Conservation (phyloP, 2,797 vertebrate species). For the Trichosurus vulpecula region DNA sequence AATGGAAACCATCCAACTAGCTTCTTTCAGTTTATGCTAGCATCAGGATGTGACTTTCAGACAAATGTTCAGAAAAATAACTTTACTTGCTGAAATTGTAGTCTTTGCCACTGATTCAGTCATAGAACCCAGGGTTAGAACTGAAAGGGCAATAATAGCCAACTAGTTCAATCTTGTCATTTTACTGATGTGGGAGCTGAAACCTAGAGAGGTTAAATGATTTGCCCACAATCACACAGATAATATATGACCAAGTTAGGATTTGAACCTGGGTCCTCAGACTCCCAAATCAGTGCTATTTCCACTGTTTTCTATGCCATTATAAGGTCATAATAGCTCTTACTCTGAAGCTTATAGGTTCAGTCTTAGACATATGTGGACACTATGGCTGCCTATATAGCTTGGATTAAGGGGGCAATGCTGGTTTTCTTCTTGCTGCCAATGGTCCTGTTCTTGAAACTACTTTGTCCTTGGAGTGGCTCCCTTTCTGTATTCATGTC, state of each 20-base stretch:
- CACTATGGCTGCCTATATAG: neutral
- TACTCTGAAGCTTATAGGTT: neutral
- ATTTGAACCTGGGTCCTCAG: neutral
- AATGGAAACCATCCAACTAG: neutral
- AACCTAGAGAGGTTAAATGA: neutral
- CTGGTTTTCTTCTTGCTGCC: neutral
- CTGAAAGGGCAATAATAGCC: neutral
- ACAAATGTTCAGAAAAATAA: neutral
- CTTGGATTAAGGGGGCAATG: neutral
- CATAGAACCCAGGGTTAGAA: neutral
- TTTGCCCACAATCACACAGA: neutral
- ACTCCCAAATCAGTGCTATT: neutral
- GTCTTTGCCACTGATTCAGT: neutral
- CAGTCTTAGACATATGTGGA: neutral
- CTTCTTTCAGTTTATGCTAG: slow-evolving; percentile 52
- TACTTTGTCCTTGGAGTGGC: neutral
- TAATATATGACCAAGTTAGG: neutral
- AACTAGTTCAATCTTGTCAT: neutral
- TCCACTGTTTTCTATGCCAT: neutral
- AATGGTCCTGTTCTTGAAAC: neutral
- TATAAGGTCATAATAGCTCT: neutral
- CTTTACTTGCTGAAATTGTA: neutral
- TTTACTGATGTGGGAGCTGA: neutral
- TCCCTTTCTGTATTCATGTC: neutral
- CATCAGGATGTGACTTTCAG: slow-evolving; percentile 24